Evolutionary conservation across 1,140 invertebrate species (phyloP).

Genomic region (Brachionus koreanus): DNA sequence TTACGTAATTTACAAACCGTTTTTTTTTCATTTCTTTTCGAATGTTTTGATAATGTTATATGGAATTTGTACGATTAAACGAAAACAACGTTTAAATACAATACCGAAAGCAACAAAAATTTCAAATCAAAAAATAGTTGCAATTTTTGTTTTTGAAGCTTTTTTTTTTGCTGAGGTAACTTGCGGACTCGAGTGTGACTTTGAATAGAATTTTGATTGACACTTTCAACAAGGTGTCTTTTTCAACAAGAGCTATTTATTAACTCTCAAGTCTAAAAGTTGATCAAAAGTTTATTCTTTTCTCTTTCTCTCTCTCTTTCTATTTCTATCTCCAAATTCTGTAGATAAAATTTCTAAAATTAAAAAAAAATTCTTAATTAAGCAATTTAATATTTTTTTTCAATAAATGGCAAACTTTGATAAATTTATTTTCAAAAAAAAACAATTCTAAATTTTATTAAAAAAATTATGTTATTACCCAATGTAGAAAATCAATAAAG

Average conservation of each 20-base stretch:
- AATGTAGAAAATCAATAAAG: background rate
- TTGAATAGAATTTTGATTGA: background rate
- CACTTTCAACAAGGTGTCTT: background rate
- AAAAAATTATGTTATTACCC: background rate
- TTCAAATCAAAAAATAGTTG: background rate
- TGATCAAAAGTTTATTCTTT: too few species aligned
- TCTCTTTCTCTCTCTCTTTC: too few species aligned
- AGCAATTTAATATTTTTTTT: too few species aligned
- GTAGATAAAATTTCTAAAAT: too few species aligned
- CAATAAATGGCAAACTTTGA: too few species aligned
- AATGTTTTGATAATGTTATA: slow-evolving; percentile 40
- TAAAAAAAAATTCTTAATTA: too few species aligned
- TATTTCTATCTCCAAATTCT: too few species aligned
- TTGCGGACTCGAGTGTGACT: background rate
- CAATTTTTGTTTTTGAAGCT: background rate
- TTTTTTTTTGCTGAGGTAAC: background rate
- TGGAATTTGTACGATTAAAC: slow-evolving; percentile 23
- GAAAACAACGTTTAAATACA: background rate
- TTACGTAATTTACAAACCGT: background rate
- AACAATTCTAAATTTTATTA: background rate
- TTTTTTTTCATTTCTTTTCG: background rate
- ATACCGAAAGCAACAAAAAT: background rate
- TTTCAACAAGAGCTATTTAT: background rate
- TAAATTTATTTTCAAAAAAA: background rate
- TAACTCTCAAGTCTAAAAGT: background rate